A percentile compares a stretch with the other conserved stretches of the same genome.
These are phyloP conservation scores for Diorhabda carinulata DNA, from an alignment of 1,140 invertebrate species.

Conservation along the genomic window DNA sequence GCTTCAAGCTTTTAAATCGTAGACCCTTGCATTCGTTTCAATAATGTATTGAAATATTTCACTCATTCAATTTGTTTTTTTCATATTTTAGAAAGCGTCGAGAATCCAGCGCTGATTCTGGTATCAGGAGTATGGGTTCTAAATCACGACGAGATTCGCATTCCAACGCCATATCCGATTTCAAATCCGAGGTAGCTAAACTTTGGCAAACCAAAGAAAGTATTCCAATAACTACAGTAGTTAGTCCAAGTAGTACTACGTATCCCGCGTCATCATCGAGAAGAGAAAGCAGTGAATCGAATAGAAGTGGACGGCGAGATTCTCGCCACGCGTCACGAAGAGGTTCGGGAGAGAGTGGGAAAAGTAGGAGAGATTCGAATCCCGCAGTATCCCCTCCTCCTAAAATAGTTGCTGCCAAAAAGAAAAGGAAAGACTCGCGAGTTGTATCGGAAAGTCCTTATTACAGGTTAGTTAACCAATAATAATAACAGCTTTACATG, in stretches of 20 bases:
- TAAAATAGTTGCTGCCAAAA: conserved; percentile 54
- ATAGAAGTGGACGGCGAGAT: conserved; percentile 46
- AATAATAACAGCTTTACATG: not conserved
- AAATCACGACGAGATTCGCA: conserved; percentile 67
- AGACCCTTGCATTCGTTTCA: too few relatives aligned
- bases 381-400: conserved; percentile 56
- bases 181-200: conserved; percentile 66
- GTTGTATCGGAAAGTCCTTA: conserved; percentile 38
- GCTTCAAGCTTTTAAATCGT: too few relatives aligned
- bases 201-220: conserved; percentile 64
- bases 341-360: conserved; percentile 61
- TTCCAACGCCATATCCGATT: conserved; percentile 60
- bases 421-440: conserved; percentile 62
- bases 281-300: conserved; percentile 53
- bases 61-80: too few relatives aligned
- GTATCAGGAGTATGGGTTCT: conserved; percentile 69
- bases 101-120: conserved; percentile 78
- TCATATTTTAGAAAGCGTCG: conserved; percentile 57
- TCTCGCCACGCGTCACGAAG: conserved; percentile 51
- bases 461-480: conserved; percentile 28
- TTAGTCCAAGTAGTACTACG: conserved; percentile 46
- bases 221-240: conserved; percentile 40
- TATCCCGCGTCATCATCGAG: conserved; percentile 45
- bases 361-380: conserved; percentile 62
- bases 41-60: too few relatives aligned